Percentiles rank a stretch among this genome's conserved stretches.
phyloP scores from a whole-genome alignment of 2,113 vertebrate species.

The Oreotragus oreotragus region DNA sequence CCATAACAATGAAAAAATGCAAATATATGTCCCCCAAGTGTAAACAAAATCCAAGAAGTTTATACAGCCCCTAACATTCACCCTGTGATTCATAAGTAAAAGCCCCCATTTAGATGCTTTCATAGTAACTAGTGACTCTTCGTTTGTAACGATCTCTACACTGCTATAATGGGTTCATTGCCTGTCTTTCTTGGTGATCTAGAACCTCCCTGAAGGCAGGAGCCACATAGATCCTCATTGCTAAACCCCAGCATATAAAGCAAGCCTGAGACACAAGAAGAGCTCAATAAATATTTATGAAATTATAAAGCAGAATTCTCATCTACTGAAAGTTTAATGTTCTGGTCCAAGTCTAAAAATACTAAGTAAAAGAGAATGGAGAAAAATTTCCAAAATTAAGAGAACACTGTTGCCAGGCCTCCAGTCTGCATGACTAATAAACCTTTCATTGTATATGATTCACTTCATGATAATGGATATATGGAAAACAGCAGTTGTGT shows the following conservation, averaged over 20 bases:
- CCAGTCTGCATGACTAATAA: neutral
- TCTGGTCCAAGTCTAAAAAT: neutral
- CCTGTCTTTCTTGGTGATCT: neutral
- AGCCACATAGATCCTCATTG: neutral
- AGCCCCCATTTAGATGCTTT: neutral
- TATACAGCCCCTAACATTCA: neutral
- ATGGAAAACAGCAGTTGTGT: neutral
- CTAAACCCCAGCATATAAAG: neutral
- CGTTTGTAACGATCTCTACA: neutral
- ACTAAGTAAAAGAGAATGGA: neutral
- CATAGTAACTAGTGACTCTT: neutral
- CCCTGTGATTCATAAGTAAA: neutral
- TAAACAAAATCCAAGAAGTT: neutral
- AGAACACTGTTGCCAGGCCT: neutral
- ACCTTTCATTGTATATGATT: neutral
- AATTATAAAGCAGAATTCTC: neutral
- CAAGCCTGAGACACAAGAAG: neutral
- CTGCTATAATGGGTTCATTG: neutral
- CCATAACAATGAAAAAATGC: neutral
- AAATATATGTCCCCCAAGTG: neutral
- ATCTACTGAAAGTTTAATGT: neutral
- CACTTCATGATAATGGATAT: neutral
- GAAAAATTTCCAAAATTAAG: neutral
- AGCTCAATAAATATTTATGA: neutral
- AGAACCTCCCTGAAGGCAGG: neutral